Base-by-base conservation (phyloP, 2,888 invertebrate species). In the Auanema sp. region DNA sequence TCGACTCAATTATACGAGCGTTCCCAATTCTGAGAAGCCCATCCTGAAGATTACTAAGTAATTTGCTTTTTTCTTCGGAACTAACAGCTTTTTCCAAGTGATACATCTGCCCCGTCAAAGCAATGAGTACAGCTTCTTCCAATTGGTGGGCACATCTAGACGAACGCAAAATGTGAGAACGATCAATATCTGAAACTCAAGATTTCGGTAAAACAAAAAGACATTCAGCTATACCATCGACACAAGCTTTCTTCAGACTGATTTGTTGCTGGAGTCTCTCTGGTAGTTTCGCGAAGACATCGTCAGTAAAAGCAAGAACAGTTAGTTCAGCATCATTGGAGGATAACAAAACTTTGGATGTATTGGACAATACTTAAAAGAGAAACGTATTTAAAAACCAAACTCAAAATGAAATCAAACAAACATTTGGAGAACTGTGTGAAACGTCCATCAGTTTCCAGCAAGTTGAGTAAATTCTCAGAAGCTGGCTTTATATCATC, bases 271-370 rank as follows among this genome's bases (percentile, higher is more conserved):
- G 59, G 12, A 41, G 33, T 11, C 49, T 24, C 16, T 24, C 42
- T 2, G 59, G 59, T n/a, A 59, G 51, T 6, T 50, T 51, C 1
- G 25, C 18, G 24, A 52, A 59, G 11, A 52, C 21, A 12, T 59
- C 59, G 18, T 59, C 59, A 12, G 59, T 40, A 49, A 59, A 59
- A 1, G 59, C 51, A 41, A 59, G 59, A n/a, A 59, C 59, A 8
- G 59, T 59, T 49, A 21, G 58, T 24, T 16, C 49, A 58, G 14
- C 18, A 33, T 33, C 33, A 33, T 23, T 16, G 3, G 50, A 24
- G 11, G 24, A n/a, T 12, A 50, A 50, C 1, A 47, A 8, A 18
- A 5, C 16, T 16, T 23, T 23, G n/a, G 50, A 16, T 12, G 21
- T 50, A 3, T n/a, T 24, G 23, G 50, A 23, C 50, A 21, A n/a